phyloP scores from a whole-genome alignment of 1,140 invertebrate genomes.

The Saccostrea cuccullata region DNA sequence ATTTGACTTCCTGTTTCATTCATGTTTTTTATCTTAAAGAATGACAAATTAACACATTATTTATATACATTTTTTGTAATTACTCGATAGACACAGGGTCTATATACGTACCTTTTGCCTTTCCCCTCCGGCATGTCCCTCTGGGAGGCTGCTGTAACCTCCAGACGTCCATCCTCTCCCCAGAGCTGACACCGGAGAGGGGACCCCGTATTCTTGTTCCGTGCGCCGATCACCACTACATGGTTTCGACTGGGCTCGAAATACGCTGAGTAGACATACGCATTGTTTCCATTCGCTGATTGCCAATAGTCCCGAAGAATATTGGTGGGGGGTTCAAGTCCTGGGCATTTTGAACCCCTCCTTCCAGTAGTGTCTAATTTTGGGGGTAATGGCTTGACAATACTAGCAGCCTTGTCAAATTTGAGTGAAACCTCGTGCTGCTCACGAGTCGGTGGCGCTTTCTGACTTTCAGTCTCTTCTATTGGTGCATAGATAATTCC shows the following conservation, averaged over 20 bases:
- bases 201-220: background rate
- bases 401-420: background rate
- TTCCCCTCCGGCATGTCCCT: constrained; percentile 27
- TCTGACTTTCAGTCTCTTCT: background rate
- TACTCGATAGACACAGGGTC: too few species aligned
- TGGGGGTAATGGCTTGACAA: background rate
- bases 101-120: background rate
- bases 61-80: too few species aligned
- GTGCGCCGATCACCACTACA: background rate
- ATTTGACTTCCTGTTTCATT: too few species aligned
- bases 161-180: background rate
- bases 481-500: background rate
- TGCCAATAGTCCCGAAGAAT: background rate
- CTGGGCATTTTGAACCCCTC: constrained; percentile 46
- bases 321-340: background rate
- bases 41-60: too few species aligned
- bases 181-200: constrained; percentile 1
- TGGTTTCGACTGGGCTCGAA: constrained; percentile 3
- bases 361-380: constrained; percentile 46
- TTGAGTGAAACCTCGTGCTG: background rate
- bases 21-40: too few species aligned
- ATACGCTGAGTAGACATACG: constrained; percentile 6
- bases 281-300: background rate
- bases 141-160: background rate
- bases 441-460: background rate